These are phyloP conservation scores for Esperia sulphurella DNA, from an alignment of 2,888 invertebrate genomes.

Conservation along the genomic window DNA sequence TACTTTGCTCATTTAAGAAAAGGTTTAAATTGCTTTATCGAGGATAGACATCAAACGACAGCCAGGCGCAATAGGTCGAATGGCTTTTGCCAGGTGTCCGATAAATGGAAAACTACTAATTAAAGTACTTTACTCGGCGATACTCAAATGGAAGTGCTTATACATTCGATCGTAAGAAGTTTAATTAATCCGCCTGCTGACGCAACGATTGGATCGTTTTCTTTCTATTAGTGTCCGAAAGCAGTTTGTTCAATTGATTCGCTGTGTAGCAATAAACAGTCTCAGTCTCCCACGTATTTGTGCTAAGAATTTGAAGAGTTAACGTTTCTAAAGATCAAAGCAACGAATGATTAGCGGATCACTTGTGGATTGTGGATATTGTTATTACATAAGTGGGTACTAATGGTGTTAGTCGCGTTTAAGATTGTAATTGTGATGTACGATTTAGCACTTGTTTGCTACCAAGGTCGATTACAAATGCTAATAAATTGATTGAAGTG, in stretches of 20 bases:
- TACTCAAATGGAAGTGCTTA: slow-evolving; percentile 58
- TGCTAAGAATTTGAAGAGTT: slow-evolving; percentile 65
- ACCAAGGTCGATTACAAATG: slow-evolving; percentile 35
- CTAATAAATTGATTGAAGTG: neutral
- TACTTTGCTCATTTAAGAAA: slow-evolving; percentile 35
- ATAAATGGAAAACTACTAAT: slow-evolving; percentile 74
- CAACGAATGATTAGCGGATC: slow-evolving; percentile 64
- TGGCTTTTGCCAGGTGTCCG: slow-evolving; percentile 67
- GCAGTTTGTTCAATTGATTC: slow-evolving; percentile 67
- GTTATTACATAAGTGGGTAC: slow-evolving; percentile 58
- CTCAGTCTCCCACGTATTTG: slow-evolving; percentile 55
- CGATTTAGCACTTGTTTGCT: slow-evolving; percentile 63
- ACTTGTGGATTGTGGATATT: slow-evolving; percentile 60
- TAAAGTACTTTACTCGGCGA: slow-evolving; percentile 60
- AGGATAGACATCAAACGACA: slow-evolving; percentile 33
- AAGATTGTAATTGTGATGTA: slow-evolving; percentile 53
- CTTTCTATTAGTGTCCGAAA: slow-evolving; percentile 61
- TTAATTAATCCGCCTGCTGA: slow-evolving; percentile 68
- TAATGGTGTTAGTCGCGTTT: slow-evolving; percentile 50
- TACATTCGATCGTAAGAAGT: slow-evolving; percentile 55
- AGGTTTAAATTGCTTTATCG: slow-evolving; percentile 39
- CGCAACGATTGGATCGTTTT: slow-evolving; percentile 60
- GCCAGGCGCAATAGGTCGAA: slow-evolving; percentile 56
- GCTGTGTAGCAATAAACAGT: slow-evolving; percentile 56
- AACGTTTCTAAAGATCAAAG: slow-evolving; percentile 60